A percentile compares a stretch with the other conserved stretches of the same genome.
Evolutionary conservation across 2,888 invertebrate genomes (phyloP).

Genomic region (Nebria salina): DNA sequence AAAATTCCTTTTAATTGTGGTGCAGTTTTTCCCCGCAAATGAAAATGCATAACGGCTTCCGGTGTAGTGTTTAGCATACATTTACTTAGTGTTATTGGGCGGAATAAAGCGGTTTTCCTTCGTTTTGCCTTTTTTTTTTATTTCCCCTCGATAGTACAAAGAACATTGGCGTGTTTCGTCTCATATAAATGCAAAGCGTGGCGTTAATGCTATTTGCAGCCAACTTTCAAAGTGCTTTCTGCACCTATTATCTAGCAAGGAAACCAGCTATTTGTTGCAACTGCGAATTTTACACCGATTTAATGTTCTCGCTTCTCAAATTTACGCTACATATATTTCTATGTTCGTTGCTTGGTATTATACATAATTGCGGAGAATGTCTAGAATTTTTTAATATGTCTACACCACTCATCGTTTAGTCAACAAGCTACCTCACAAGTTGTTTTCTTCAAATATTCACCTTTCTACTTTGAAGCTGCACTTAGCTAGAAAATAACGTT

Average conservation of each 20-base stretch:
- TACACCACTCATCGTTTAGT: background rate
- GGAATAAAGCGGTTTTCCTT: conserved; percentile 21
- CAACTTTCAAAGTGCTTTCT: conserved; percentile 40
- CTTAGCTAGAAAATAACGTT: too few relatives aligned
- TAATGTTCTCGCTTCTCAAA: conserved; percentile 26
- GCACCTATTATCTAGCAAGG: conserved; percentile 32
- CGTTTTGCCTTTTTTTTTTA: conserved; percentile 27
- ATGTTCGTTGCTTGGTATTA: conserved; percentile 17
- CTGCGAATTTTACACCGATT: conserved; percentile 35
- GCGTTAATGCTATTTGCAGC: conserved; percentile 50
- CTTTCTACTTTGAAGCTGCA: too few relatives aligned
- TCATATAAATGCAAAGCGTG: conserved; percentile 56
- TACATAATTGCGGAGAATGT: conserved; percentile 21
- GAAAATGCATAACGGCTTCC: conserved; percentile 11
- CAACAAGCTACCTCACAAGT: background rate
- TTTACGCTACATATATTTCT: conserved; percentile 35
- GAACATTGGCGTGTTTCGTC: conserved; percentile 42
- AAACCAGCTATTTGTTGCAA: conserved; percentile 30
- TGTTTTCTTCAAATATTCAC: background rate
- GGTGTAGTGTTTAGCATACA: background rate
- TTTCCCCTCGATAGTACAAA: conserved; percentile 11
- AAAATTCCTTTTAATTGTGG: background rate
- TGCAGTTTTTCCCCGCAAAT: conserved; percentile 19
- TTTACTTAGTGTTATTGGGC: conserved; percentile 30
- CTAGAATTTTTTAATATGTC: conserved; percentile 5